Evolutionary conservation across 2,797 vertebrate genomes (phyloP).

Genomic region (Silurus lanzhouensis): DNA sequence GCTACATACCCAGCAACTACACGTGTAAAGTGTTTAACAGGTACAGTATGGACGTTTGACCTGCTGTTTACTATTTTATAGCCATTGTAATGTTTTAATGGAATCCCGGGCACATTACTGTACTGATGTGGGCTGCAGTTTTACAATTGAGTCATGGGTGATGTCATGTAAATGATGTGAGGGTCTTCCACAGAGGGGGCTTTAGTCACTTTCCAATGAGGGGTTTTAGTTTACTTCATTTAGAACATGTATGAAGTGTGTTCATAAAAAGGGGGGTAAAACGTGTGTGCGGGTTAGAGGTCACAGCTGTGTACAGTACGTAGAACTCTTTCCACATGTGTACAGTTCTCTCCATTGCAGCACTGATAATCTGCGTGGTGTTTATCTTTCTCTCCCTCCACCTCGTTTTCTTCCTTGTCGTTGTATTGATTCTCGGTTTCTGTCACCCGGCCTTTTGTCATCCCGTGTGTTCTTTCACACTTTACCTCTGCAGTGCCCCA

Average conservation of each 20-base stretch:
- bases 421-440: conserved; percentile 1
- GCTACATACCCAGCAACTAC: conserved; percentile 71
- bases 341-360: background rate
- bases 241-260: background rate
- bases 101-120: background rate
- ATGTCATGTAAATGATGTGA: conserved; percentile 6
- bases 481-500: background rate
- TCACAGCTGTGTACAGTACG: conserved; percentile 41
- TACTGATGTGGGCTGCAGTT: background rate
- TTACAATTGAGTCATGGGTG: background rate
- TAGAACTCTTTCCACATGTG: conserved; percentile 19
- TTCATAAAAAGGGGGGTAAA: background rate
- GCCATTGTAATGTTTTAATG: background rate
- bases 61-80: background rate
- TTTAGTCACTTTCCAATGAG: conserved; percentile 24
- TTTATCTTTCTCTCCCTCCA: conserved; percentile 12
- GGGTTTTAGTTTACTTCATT: background rate
- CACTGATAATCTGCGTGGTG: conserved; percentile 7
- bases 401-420: background rate
- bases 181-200: conserved; percentile 28
- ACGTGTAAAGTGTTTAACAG: conserved; percentile 76
- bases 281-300: conserved; percentile 4
- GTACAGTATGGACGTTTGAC: conserved; percentile 50
- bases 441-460: conserved; percentile 5
- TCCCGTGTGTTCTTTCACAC: conserved; percentile 12